Evolutionary conservation across 64 coral and sea anemone genomes (phyloP), one percentile per base, ranked within the genome.

Genomic region (Actinia tenebrosa): DNA sequence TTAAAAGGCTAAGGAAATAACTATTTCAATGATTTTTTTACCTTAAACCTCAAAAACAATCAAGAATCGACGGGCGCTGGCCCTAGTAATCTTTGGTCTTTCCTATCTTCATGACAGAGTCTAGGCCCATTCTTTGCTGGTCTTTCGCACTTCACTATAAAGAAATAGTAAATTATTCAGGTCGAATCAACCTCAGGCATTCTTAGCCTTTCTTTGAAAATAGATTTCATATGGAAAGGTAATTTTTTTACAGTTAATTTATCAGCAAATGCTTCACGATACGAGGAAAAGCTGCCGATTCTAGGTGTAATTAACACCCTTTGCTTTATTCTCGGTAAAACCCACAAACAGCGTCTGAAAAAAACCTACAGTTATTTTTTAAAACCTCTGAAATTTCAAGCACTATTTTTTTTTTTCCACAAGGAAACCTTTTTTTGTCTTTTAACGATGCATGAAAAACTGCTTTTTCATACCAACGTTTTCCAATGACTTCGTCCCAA

Each of bases 1-100:
- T 75, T 30, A 75, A 75, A 75, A 37, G 69, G 22, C 69, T 8
- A 75, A 75, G 69, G 69, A 75, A 75, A 75, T 75, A 30, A 75
- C 69, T 30, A 27, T 30, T 75, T 43, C 42, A 5, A 26, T 42
- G 10, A 1, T 3, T 75, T 30, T 75, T 75, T 43, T 30, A 30
- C 25, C 3, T 18, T 27, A 75, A 75, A 75, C 26, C 69, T 69
- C n/a, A 25, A 69, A 1, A 20, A 69, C 64, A 69, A 69, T n/a
- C 64, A 69, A 8, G 9, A 22, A 69, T 9, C 22, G 19, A 23
- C 9, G 64, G 64, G 64, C 64, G 64, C 64, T 69, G 30, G 64
- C 18, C 22, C 64, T 3, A n/a, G 22, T n/a, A 23, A 75, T 75
- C 8, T 14, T 37, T 75, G 25, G 26, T 75, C 63, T 66, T 66